Conservation (phyloP, 2,888 invertebrate genomes). For the Meteorus colon region DNA sequence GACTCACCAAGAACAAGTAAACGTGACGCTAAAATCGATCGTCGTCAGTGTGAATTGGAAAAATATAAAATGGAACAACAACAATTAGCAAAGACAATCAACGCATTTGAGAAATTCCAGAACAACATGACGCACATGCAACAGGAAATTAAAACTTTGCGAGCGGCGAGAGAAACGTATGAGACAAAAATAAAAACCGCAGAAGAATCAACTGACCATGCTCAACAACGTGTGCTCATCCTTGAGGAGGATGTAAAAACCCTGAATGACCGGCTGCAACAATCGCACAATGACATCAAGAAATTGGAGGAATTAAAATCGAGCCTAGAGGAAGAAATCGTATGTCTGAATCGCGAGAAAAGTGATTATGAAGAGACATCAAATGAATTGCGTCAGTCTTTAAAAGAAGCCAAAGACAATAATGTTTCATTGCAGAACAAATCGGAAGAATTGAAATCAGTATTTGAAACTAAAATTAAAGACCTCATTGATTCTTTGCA, state of each 20-base stretch:
- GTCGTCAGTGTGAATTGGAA: conserved; percentile 57
- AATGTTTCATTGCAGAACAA: conserved; percentile 25
- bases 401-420: conserved; percentile 26
- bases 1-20: conserved; percentile 37
- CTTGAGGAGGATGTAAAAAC: conserved; percentile 15
- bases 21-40: conserved; percentile 53
- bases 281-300: not conserved
- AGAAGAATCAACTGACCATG: conserved; percentile 30
- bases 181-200: conserved; percentile 45
- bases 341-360: conserved; percentile 43
- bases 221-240: conserved; percentile 11
- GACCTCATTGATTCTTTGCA: conserved; percentile 30
- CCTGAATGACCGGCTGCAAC: conserved; percentile 1
- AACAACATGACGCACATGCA: conserved; percentile 46
- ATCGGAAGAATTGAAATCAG: conserved; percentile 27
- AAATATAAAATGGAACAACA: conserved; percentile 55
- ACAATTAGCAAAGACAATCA: conserved; percentile 49
- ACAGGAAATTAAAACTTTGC: conserved; percentile 57
- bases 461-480: conserved; percentile 34
- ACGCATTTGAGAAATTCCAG: conserved; percentile 53
- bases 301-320: conserved; percentile 19
- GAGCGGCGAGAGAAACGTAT: conserved; percentile 51
- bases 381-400: conserved; percentile 31
- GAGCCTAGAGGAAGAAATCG: conserved; percentile 30
- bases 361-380: conserved; percentile 23